Base-by-base conservation (phyloP, 2,888 invertebrate species). In the Brenthis daphne region DNA sequence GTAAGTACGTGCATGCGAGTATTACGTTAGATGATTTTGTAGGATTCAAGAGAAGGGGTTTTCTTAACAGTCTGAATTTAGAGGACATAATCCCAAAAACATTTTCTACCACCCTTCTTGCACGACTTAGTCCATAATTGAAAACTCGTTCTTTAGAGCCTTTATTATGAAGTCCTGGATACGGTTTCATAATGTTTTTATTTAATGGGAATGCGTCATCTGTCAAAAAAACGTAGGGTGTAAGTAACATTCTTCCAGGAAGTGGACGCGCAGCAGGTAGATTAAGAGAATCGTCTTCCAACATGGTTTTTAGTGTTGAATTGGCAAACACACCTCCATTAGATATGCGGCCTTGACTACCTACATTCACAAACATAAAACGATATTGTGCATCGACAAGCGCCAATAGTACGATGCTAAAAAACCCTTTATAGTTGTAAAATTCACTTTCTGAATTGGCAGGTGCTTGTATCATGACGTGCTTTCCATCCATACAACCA, bases 191-290 rank as follows among this genome's bases (percentile, higher is more conserved):
- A 16, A 29, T 29, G 29, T 29, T 29, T 29, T 29, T 29, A 29
- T 29, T 29, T 29, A 29, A 29, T 29, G 29, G 29, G 29, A 29
- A 29, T 29, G 29, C 29, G 29, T 29, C 29, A 29, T 29, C 29
- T 29, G 29, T 29, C 29, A 29, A 29, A 29, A 29, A 29, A 29
- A 29, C 29, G 29, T 29, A 5, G 29, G 29, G 29, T 29, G 29
- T 29, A 29, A 5, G 29, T 29, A 29, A 29, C 3, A 29, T 29
- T 29, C 29, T 29, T 29, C 29, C 16, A 51, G 51, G 51, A 51
- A 51, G 51, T 51, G 51, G 51, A 51, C 51, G 51, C 51, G 51
- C 51, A 51, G 51, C 51, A 51, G 51, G 51, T 51, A 51, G 51
- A 51, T 51, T 51, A 51, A 51, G 51, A 51, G 51, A 51, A 51